Evolutionary conservation across 2,797 vertebrate species (phyloP).

Genomic region (Neosalanx taihuensis): DNA sequence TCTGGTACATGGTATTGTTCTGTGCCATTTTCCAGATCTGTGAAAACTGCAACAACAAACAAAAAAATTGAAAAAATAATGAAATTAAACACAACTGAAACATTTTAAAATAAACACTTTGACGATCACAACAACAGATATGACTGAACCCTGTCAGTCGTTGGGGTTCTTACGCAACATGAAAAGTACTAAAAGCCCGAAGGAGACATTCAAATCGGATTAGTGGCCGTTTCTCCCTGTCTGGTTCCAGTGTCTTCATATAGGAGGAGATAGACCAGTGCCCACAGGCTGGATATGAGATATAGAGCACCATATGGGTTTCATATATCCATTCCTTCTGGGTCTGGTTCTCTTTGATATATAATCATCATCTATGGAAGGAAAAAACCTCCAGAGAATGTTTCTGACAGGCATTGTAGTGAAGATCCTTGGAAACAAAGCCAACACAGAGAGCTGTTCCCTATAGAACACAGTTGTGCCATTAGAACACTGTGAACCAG

Average conservation of each 20-base stretch:
- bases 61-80: not conserved
- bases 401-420: no score
- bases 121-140: not conserved
- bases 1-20: conserved; percentile 78
- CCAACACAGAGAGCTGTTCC: no score
- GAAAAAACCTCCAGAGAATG: no score
- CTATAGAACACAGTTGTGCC: no score
- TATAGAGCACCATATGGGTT: not conserved
- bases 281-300: not conserved
- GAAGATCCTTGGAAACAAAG: no score
- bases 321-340: not conserved
- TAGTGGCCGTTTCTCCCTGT: no score
- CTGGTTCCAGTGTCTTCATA: not conserved
- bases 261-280: not conserved
- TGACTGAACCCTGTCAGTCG: not conserved
- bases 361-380: no score
- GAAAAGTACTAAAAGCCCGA: not conserved
- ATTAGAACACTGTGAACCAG: no score
- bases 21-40: conserved; percentile 86
- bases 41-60: conserved; percentile 78
- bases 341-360: conserved; percentile 5
- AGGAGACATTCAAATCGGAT: not conserved
- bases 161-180: not conserved
- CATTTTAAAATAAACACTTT: not conserved
- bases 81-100: not conserved